Conservation (phyloP, 1,140 invertebrate genomes). For the Asbolus verrucosus region DNA sequence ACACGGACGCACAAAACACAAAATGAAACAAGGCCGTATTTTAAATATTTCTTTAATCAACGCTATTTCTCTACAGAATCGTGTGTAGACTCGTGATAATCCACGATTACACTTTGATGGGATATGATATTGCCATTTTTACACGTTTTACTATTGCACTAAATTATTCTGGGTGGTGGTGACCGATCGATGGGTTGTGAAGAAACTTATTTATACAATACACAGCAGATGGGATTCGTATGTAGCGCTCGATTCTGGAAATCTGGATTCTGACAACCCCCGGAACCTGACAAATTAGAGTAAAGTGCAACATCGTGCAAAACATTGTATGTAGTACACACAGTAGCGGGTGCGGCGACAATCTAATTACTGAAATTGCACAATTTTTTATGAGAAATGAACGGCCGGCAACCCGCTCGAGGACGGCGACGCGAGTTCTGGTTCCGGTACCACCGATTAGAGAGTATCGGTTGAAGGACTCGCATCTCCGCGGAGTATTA, state of each 20-base stretch:
- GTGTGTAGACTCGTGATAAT: constrained; percentile 58
- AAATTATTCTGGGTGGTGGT: constrained; percentile 57
- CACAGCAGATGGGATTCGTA: constrained; percentile 35
- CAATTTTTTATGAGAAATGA: constrained; percentile 46
- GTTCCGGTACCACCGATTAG: constrained; percentile 5
- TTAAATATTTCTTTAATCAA: constrained; percentile 64
- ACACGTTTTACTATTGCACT: constrained; percentile 63
- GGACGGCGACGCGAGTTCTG: constrained; percentile 18
- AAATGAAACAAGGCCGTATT: constrained; percentile 50
- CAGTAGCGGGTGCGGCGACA: constrained; percentile 49
- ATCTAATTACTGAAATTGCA: constrained; percentile 51
- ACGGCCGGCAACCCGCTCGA: constrained; percentile 35
- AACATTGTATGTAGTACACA: constrained; percentile 50
- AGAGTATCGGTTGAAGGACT: constrained; percentile 17
- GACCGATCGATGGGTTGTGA: constrained; percentile 48
- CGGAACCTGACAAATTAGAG: constrained; percentile 45
- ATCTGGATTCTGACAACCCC: constrained; percentile 40
- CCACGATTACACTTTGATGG: constrained; percentile 60
- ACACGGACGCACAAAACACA: not conserved
- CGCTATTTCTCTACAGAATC: constrained; percentile 63
- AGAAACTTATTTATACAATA: constrained; percentile 41
- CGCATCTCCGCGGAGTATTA: constrained; percentile 28
- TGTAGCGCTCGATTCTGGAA: constrained; percentile 34
- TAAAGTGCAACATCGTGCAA: constrained; percentile 54
- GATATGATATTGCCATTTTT: constrained; percentile 65